Evolutionary conservation across 2,888 invertebrate species (phyloP).

Genomic region (Rhingia rostrata): DNA sequence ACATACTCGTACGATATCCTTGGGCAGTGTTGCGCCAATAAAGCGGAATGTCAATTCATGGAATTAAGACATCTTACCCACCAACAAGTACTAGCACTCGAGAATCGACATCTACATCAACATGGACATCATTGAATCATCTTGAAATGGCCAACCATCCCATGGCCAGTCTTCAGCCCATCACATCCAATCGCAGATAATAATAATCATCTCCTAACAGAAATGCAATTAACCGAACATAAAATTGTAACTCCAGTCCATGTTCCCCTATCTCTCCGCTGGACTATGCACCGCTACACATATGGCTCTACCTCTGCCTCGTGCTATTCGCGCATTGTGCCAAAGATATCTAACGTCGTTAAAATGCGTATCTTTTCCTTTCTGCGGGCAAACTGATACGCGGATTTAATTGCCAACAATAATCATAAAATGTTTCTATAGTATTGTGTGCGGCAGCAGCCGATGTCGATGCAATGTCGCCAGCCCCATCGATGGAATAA

Average conservation of each 20-base stretch:
- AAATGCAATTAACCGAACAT: conserved; percentile 73
- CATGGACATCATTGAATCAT: conserved; percentile 62
- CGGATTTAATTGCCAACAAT: conserved; percentile 71
- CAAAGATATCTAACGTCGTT: conserved; percentile 54
- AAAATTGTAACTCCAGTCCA: conserved; percentile 50
- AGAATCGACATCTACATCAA: conserved; percentile 36
- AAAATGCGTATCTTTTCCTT: conserved; percentile 46
- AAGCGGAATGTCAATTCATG: conserved; percentile 60
- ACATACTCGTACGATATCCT: not conserved
- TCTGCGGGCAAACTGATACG: conserved; percentile 49
- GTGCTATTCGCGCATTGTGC: conserved; percentile 37
- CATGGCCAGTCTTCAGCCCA: conserved; percentile 14
- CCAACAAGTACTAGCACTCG: conserved; percentile 11
- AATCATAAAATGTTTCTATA: conserved; percentile 72
- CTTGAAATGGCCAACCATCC: conserved; percentile 33
- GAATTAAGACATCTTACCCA: conserved; percentile 68
- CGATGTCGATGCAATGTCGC: conserved; percentile 63
- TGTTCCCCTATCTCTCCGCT: conserved; percentile 3
- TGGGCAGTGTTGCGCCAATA: conserved; percentile 30
- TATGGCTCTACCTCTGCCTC: conserved; percentile 11
- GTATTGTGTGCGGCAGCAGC: conserved; percentile 18
- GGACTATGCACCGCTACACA: too few relatives aligned
- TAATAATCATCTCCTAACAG: conserved; percentile 68
- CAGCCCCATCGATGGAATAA: conserved; percentile 59
- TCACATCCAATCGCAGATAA: conserved; percentile 62